Base-by-base conservation (phyloP, 2,797 vertebrate species). In the Myotis myotis region DNA sequence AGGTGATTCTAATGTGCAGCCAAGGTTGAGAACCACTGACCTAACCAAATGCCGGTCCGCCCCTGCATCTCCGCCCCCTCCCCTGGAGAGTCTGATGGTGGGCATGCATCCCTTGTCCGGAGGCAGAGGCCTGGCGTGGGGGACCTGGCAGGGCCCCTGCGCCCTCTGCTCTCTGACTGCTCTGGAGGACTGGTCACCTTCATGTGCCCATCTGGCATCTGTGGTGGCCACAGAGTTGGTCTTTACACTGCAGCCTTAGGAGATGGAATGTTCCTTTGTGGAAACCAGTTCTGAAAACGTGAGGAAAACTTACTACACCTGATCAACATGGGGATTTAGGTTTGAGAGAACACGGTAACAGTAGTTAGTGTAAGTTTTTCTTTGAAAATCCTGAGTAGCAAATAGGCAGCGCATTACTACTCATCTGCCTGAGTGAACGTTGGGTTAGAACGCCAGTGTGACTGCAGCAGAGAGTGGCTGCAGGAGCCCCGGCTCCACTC, bases 381-480 rank as follows among this genome's bases (percentile, higher is more conserved):
- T 81, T 76, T 82, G 75, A 89, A 90, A 74, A 76, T 55, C 85
- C 47, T 85, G 28, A 85, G 80, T 22, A 33, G 62, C 64, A 93
- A 88, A 17, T 13, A 66, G 72, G 25, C 10, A 53, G 23, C 71
- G 72, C 88, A 93, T 44, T 25, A 86, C 86, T 74, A 85, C 28
- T 82, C 44, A 92, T 41, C 89, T 49, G 78, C 19, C 57, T 57
- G 12, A 60, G 71, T 36, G 51, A 66, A 55, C 66, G 23, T 75
- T 66, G 51, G 33, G 55, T 83, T n/a, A 68, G 79, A 76, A 13
- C 51, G 44, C n/a, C 57, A 70, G 41, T 3, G 30, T 66, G 44
- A 79, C 17, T 41, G 44, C 2, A 23, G 36, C 41, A 36, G 53
- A 38, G 38, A 93, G 22, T 80, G 70, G 87, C 66, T 64, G 38